Base-by-base conservation (phyloP, 2,888 invertebrate species). In the Orthosia cruda region DNA sequence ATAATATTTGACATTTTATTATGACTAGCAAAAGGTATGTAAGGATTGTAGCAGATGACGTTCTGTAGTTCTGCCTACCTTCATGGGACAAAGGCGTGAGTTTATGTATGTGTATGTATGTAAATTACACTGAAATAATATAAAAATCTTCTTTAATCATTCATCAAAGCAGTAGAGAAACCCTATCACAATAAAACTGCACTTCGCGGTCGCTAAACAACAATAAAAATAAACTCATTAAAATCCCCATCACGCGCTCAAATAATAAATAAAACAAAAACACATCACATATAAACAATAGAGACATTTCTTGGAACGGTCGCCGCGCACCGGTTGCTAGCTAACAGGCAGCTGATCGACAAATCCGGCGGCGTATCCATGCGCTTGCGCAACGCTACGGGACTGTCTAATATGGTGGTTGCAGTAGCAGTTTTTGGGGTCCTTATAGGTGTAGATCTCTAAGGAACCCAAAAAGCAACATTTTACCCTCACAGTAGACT, bases 321-420 rank as follows among this genome's bases (percentile, higher is more conserved):
- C 73, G 74, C 77, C 49, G 64, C 52, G 3, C 58, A 62, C 78
- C 75, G 71, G 72, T 77, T 71, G 54, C 68, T 40, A 77, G 7
- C 32, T n/a, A 87, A 80, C 26, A 86, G 90, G 89, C 91, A 88
- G 90, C 87, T 88, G 90, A 91, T 90, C 81, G 88, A 88, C 88
- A 84, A 87, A 89, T 83, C 88, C 83, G 85, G 84, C 83, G 85
- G 84, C 82, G 81, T 49, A 55, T 71, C 45, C 47, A 54, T 80
- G 45, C 18, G 69, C 55, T 80, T 77, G 65, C 49, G 72, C 71
- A 70, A 83, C 64, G 67, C 67, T 50, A 32, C 32, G 12, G 11
- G 54, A 70, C 57, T 71, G 52, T 32, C 59, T 78, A 57, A 78
- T 77, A 26, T 57, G 4, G 49, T 62, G 40, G 15, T 15, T 54